Percentiles rank a stretch among this genome's conserved stretches.
Conservation (phyloP, 2,113 vertebrate genomes). For the Callaeas wilsoni region DNA sequence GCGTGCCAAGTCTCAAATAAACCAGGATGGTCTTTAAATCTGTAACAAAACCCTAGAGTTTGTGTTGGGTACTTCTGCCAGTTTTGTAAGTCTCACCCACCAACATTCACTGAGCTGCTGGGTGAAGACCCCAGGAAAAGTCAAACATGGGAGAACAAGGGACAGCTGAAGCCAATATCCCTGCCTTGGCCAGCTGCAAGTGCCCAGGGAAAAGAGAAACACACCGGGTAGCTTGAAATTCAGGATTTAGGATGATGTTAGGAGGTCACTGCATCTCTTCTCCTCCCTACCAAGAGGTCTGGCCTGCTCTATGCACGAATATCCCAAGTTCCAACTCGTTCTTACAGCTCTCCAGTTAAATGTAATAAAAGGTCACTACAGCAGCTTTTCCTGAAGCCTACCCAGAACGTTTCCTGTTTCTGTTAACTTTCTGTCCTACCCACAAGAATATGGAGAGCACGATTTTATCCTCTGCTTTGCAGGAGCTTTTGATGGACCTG, state of each 20-base stretch:
- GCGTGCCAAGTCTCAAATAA: background rate
- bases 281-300: background rate
- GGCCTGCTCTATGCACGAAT: accelerated
- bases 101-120: background rate
- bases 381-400: too few relatives aligned
- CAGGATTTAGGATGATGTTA: too few relatives aligned
- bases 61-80: background rate
- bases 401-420: background rate
- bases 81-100: accelerated
- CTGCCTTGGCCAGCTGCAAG: background rate
- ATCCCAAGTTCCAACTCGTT: background rate
- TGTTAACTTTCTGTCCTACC: background rate
- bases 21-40: background rate
- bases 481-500: background rate
- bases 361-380: background rate
- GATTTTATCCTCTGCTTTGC: background rate
- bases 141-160: background rate
- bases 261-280: background rate
- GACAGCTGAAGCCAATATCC: background rate
- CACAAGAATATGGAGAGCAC: background rate
- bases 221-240: background rate
- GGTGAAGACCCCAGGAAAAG: background rate
- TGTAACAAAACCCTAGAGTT: background rate
- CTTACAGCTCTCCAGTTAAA: background rate
- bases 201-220: accelerated